Conservation (phyloP, 2,113 vertebrate species). For the Otocyon megalotis region DNA sequence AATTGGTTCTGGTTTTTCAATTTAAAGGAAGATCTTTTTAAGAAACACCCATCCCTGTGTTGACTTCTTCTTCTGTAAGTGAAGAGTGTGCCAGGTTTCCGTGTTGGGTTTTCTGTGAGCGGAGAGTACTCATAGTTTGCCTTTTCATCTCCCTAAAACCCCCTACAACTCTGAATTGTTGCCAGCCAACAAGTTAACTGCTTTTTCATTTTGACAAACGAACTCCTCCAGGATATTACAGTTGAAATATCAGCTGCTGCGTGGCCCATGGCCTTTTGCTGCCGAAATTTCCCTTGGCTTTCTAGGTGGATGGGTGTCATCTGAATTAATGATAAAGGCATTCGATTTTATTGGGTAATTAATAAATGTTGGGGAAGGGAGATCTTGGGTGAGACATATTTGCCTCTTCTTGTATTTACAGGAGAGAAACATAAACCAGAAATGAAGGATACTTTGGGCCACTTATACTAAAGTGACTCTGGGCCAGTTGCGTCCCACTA, state of each 20-base stretch:
- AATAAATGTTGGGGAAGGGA: conserved; percentile 32
- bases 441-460: conserved; percentile 21
- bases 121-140: neutral
- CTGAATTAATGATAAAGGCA: conserved; percentile 50
- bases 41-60: neutral
- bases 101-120: neutral
- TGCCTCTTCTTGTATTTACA: conserved; percentile 67
- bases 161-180: neutral
- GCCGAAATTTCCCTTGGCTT: conserved; percentile 36
- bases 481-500: neutral
- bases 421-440: conserved; percentile 51
- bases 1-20: neutral
- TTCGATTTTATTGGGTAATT: conserved; percentile 58
- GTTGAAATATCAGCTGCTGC: neutral
- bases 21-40: neutral
- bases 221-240: neutral
- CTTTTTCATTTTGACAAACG: conserved; percentile 55
- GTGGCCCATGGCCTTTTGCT: neutral
- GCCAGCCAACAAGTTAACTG: conserved; percentile 26
- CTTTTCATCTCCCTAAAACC: neutral
- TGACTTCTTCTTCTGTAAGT: neutral
- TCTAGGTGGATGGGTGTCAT: neutral
- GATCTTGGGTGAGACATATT: neutral
- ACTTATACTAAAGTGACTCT: neutral
- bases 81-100: neutral